Conservation (phyloP, 2,888 invertebrate genomes). For the Erpobdella octoculata region DNA sequence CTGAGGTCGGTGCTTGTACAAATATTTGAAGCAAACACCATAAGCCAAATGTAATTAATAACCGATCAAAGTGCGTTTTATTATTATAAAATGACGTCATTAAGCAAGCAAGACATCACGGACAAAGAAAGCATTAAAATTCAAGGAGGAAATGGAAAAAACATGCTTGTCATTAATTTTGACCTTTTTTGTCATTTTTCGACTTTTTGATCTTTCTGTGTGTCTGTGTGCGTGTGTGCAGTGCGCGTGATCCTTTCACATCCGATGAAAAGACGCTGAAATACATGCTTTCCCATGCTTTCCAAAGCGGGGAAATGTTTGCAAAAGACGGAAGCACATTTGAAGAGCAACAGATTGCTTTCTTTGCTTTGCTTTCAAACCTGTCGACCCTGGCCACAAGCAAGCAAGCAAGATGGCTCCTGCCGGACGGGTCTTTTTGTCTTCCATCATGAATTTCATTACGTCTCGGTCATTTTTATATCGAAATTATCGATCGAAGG, state of each 20-base stretch:
- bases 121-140: neutral
- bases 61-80: neutral
- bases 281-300: neutral
- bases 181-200: no score
- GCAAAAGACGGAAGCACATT: neutral
- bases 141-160: neutral
- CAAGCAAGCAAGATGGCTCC: no score
- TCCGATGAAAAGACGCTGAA: neutral
- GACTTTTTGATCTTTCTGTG: no score
- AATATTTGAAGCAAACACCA: neutral
- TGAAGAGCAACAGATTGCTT: conserved; percentile 24
- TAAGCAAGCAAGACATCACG: neutral
- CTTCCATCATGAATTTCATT: neutral
- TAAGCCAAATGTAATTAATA: neutral
- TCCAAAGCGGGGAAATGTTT: neutral
- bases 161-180: no score
- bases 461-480: neutral
- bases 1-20: neutral
- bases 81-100: neutral
- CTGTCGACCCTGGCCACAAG: conserved; percentile 6
- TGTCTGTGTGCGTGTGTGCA: neutral
- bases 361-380: conserved; percentile 27
- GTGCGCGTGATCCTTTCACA: neutral
- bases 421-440: no score
- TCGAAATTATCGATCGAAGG: neutral